Conservation (phyloP, 2,888 invertebrate genomes). For the Tridacna crocea region DNA sequence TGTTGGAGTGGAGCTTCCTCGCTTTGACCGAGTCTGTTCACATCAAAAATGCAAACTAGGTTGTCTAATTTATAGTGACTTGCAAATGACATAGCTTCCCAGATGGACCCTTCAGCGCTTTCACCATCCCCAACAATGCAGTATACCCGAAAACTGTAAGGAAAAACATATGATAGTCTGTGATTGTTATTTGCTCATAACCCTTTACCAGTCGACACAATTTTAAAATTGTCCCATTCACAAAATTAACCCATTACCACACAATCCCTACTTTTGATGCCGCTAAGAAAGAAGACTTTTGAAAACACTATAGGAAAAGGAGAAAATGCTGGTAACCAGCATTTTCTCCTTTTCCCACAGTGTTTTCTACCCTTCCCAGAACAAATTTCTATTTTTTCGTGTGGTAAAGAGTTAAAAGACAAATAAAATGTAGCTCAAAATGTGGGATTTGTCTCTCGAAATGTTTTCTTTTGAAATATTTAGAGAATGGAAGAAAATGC, state of each 20-base stretch:
- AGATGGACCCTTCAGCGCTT: constrained; percentile 98
- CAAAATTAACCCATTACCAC: neutral
- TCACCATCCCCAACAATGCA: constrained; percentile 99
- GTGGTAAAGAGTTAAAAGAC: no score
- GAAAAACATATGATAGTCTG: neutral
- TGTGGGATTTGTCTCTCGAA: no score
- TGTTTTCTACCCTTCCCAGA: neutral
- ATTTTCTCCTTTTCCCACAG: neutral
- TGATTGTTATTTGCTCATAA: neutral
- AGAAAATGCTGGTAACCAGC: no score
- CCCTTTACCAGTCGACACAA: neutral
- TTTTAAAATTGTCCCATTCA: neutral
- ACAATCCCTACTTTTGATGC: neutral
- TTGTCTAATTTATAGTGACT: constrained; percentile 98
- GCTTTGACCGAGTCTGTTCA: constrained; percentile 98
- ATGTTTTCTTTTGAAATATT: no score
- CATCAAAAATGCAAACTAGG: constrained; percentile 97
- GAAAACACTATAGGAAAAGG: neutral
- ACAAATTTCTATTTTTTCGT: no score
- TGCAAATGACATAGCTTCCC: constrained; percentile 98
- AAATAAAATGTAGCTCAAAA: no score
- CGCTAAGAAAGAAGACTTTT: neutral
- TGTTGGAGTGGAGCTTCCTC: constrained; percentile 97
- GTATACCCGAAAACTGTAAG: constrained; percentile 90
- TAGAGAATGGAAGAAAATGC: no score